Conservation (phyloP, 1,140 invertebrate species). For the Wiebesia pumilae region DNA sequence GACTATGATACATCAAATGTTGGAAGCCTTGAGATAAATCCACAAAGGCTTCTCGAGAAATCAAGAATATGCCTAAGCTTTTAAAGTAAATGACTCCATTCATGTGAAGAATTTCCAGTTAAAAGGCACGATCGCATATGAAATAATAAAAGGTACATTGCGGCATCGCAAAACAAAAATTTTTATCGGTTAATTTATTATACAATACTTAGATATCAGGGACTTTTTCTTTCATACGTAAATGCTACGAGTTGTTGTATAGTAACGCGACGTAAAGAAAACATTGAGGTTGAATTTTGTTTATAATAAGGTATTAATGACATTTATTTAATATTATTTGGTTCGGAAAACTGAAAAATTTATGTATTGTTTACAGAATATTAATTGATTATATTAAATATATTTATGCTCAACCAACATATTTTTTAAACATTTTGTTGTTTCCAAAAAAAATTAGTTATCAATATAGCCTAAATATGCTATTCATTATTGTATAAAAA, state of each 20-base stretch:
- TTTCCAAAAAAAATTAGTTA: neutral
- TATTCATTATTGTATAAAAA: no score
- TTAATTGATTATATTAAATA: no score
- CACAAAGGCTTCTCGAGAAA: neutral
- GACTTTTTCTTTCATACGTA: neutral
- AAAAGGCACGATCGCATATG: no score
- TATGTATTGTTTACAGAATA: no score
- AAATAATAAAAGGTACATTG: neutral
- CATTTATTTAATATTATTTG: no score
- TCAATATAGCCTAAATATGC: neutral
- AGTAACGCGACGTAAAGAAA: neutral
- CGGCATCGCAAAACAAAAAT: neutral
- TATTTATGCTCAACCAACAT: no score
- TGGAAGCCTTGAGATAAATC: neutral
- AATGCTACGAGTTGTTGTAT: neutral
- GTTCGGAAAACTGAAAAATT: no score
- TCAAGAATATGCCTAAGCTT: no score
- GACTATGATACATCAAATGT: neutral
- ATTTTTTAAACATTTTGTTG: neutral
- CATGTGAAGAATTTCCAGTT: no score
- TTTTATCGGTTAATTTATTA: neutral
- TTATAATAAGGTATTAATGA: neutral
- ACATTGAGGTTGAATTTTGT: neutral
- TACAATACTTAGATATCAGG: neutral
- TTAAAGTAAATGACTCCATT: no score